Evolutionary conservation across 2,113 vertebrate species (phyloP).

Genomic region (Taurulus bubalis): DNA sequence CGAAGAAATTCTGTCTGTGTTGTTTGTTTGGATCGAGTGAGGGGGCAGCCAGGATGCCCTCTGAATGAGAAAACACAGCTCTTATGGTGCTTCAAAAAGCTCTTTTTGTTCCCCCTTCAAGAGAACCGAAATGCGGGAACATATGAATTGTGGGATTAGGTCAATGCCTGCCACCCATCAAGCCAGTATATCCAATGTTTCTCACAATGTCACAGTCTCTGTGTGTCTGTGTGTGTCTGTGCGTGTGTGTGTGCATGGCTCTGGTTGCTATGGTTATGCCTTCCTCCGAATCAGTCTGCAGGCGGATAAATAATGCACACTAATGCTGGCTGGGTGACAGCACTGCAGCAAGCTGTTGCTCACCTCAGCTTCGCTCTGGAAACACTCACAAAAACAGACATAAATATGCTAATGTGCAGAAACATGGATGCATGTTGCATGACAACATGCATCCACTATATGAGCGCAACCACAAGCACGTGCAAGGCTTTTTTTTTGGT

Average conservation of each 20-base stretch:
- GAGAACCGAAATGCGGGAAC: slow-evolving; percentile 9
- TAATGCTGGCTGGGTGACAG: slow-evolving; percentile 81
- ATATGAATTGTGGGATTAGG: slow-evolving; percentile 53
- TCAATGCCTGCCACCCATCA: slow-evolving; percentile 19
- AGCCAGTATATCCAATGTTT: slow-evolving; percentile 42
- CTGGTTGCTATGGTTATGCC: slow-evolving; percentile 80
- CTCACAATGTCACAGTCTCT: slow-evolving; percentile 8
- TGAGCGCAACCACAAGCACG: neutral
- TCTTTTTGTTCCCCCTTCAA: slow-evolving; percentile 20
- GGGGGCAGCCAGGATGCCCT: neutral
- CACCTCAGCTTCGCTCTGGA: slow-evolving; percentile 66
- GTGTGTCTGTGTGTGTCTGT: slow-evolving; percentile 9
- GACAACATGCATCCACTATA: too few relatives aligned
- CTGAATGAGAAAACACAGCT: slow-evolving; percentile 33
- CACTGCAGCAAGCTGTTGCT: slow-evolving; percentile 82
- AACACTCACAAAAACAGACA: slow-evolving; percentile 55
- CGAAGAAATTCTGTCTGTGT: neutral
- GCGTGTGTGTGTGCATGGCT: slow-evolving; percentile 43
- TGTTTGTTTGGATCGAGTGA: slow-evolving; percentile 25
- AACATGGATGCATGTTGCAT: slow-evolving; percentile 8
- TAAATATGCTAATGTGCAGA: slow-evolving; percentile 58
- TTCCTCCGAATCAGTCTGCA: slow-evolving; percentile 74
- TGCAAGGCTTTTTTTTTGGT: neutral
- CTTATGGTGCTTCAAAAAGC: slow-evolving; percentile 38
- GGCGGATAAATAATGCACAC: slow-evolving; percentile 82